Base-by-base conservation (phyloP, 2,888 invertebrate genomes). In the Holacanthella duospinosa region DNA sequence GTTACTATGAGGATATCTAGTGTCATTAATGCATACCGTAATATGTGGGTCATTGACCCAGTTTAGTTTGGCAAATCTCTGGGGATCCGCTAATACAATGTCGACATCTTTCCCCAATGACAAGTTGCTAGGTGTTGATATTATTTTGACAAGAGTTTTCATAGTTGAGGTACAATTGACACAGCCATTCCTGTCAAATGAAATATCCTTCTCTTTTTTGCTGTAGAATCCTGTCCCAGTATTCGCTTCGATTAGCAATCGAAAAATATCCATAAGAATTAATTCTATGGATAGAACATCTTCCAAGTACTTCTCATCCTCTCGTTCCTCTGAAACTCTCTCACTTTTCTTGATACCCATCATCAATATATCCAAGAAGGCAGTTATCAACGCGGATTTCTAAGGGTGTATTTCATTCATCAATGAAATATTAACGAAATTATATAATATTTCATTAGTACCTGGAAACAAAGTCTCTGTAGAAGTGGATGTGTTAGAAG, bases 261-360 rank as follows among this genome's bases (percentile, higher is more conserved):
- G 69, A 62, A 72, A 71, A 36, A 69, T 69, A 53, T 72, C 70
- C 67, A 72, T 65, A 4, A 71, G 53, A 29, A 69, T 59, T 3
- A 21, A 9, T 21, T 48, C 19, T n/a, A 48, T n/a, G 4, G 48
- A 48, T 21, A 48, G 21, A n/a, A n/a, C 4, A 4, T n/a, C 19
- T n/a, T n/a, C 48, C 12, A 48, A 48, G 4, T 9, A 21, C 48
- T 48, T 48, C 48, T 21, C 19, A 48, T 36, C 36, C n/a, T n/a
- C n/a, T n/a, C n/a, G n/a, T n/a, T n/a, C n/a, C n/a, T n/a, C n/a
- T n/a, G n/a, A n/a, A n/a, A n/a, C n/a, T n/a, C n/a, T n/a, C n/a
- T n/a, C n/a, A n/a, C n/a, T n/a, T n/a, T n/a, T n/a, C n/a, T n/a
- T n/a, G n/a, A n/a, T n/a, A n/a, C n/a, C n/a, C n/a, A n/a, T n/a